These are phyloP conservation scores for Aurelia sp. DNA, from an alignment of 30 jellyfish, hydroid and myxozoan genomes.

Conservation along the genomic window DNA sequence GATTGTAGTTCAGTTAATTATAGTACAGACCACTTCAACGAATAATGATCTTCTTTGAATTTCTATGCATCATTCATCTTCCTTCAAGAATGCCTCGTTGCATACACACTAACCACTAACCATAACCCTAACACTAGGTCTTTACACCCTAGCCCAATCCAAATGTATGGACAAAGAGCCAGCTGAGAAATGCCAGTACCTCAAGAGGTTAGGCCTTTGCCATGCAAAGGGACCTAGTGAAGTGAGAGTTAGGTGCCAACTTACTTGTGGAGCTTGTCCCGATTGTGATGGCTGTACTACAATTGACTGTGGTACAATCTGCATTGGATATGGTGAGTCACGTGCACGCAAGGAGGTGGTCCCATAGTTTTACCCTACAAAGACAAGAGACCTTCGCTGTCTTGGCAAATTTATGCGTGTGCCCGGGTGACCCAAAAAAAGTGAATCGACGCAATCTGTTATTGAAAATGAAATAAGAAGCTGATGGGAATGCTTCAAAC, in stretches of 20 bases:
- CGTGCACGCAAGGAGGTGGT: conserved; percentile 1
- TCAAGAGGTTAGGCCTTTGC: conserved; percentile 88
- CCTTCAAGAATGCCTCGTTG: not conserved
- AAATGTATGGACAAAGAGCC: conserved; percentile 74
- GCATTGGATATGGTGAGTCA: conserved; percentile 65
- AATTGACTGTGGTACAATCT: conserved; percentile 58
- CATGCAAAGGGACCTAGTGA: conserved; percentile 55
- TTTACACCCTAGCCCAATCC: conserved; percentile 17
- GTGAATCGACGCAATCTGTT: too few species aligned
- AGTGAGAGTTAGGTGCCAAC: conserved; percentile 84
- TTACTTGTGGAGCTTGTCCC: conserved; percentile 87
- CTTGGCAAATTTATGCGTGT: not conserved
- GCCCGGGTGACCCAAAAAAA: too few species aligned
- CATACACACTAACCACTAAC: conserved; percentile 28
- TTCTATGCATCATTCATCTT: too few species aligned
- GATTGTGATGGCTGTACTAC: conserved; percentile 68
- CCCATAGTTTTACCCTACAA: not conserved
- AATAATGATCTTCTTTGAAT: too few species aligned
- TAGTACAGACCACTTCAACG: not conserved
- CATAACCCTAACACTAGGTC: conserved; percentile 17
- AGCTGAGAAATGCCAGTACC: conserved; percentile 69
- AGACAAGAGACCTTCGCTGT: not conserved
- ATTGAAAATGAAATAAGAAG: too few species aligned
- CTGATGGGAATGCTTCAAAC: too few species aligned
- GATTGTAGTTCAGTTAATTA: conserved; percentile 3